phyloP scores from a whole-genome alignment of 2,888 invertebrate genomes.

The Nephrotoma flavescens region DNA sequence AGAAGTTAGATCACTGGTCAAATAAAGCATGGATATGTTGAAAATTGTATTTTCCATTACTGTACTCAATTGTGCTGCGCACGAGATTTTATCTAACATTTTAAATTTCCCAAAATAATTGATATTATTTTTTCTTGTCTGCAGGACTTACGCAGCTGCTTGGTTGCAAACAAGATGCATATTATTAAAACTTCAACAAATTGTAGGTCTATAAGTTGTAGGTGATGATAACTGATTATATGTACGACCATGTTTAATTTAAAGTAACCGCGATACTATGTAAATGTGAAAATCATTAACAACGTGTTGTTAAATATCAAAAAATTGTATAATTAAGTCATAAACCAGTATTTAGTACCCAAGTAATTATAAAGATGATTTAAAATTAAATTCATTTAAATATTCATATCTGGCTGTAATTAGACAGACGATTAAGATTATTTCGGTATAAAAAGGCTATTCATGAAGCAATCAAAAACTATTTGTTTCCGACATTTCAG shows the following conservation, averaged over 20 bases:
- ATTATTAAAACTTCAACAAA: too few relatives aligned
- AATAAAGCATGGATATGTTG: not conserved
- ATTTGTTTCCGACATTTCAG: not conserved
- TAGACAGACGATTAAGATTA: not conserved
- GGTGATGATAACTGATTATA: too few relatives aligned
- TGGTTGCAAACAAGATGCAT: not conserved
- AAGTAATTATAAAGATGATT: not conserved
- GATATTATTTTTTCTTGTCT: not conserved
- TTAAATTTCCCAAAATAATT: not conserved
- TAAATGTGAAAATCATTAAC: not conserved
- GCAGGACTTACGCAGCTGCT: not conserved
- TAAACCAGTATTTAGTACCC: not conserved
- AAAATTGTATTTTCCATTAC: not conserved
- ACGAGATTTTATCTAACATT: not conserved
- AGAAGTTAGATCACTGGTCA: not conserved
- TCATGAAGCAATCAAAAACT: not conserved
- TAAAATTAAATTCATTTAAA: not conserved
- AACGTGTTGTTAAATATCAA: not conserved
- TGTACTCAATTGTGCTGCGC: not conserved
- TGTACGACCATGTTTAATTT: too few relatives aligned
- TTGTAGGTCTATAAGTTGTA: too few relatives aligned
- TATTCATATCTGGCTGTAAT: not conserved
- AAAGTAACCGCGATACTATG: not conserved
- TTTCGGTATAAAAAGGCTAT: not conserved
- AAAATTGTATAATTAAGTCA: not conserved